Percentiles rank a stretch among this genome's conserved stretches.
These are phyloP conservation scores for Brotula barbata DNA, from an alignment of 2,797 vertebrate genomes.

Conservation along the genomic window DNA sequence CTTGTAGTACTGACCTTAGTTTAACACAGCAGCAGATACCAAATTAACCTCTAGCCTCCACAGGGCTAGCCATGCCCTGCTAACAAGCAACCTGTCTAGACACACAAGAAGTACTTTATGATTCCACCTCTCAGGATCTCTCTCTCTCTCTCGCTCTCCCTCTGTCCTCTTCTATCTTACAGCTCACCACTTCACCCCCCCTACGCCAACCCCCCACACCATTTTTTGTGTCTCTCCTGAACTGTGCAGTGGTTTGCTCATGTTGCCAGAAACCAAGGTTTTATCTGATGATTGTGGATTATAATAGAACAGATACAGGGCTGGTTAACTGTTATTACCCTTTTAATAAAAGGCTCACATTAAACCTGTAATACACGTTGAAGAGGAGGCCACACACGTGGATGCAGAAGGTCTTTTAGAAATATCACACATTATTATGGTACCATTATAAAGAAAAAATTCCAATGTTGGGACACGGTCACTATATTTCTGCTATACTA, in stretches of 20 bases:
- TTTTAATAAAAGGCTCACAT: background rate
- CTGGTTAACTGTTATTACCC: constrained; percentile 12
- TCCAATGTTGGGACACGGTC: background rate
- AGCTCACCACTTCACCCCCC: constrained; percentile 62
- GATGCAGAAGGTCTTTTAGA: background rate
- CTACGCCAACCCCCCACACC: constrained; percentile 52
- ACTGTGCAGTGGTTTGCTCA: constrained; percentile 72
- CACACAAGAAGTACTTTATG: constrained; percentile 82
- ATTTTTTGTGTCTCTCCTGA: constrained; percentile 73
- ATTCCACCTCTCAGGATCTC: constrained; percentile 70
- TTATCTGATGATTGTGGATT: constrained; percentile 64
- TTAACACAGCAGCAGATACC: constrained; percentile 86
- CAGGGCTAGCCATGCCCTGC: constrained; percentile 81
- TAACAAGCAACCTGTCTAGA: constrained; percentile 88
- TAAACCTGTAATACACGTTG: background rate
- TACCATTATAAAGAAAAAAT: background rate
- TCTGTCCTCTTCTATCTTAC: constrained; percentile 62
- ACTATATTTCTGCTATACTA: background rate
- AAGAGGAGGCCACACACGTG: background rate
- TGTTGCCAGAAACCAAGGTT: constrained; percentile 57
- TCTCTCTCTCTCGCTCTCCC: constrained; percentile 48
- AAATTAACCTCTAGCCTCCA: constrained; percentile 87
- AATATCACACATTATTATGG: background rate
- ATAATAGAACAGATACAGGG: constrained; percentile 6
- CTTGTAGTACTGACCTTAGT: constrained; percentile 86